A percentile compares a stretch with the other conserved stretches of the same genome.
phyloP scores from a whole-genome alignment of 2,797 vertebrate species.

The Moxostoma hubbsi region DNA sequence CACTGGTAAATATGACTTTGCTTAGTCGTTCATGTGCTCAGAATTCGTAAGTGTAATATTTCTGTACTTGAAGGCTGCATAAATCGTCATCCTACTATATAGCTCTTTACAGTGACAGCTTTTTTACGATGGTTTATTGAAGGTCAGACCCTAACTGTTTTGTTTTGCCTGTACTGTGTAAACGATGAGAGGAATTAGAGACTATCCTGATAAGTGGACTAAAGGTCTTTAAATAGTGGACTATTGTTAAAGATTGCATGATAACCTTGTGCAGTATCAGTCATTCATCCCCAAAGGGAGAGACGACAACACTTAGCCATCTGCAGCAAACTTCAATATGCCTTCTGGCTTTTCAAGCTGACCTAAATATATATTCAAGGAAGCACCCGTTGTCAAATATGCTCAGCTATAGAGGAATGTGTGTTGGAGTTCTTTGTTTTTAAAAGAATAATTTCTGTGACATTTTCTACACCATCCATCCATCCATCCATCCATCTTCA shows the following conservation, averaged over 20 bases:
- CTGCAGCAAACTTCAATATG: constrained; percentile 52
- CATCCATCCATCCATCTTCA: no score
- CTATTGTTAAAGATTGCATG: constrained; percentile 59
- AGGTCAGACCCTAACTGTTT: constrained; percentile 30
- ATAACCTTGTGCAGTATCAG: constrained; percentile 58
- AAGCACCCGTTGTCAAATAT: not conserved
- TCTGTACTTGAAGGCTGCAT: no score
- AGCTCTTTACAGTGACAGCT: constrained; percentile 46
- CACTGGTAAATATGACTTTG: no score
- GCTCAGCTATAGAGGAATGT: not conserved
- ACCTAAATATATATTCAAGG: constrained; percentile 27
- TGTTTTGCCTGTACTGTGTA: constrained; percentile 42
- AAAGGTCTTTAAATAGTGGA: constrained; percentile 49
- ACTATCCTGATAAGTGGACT: constrained; percentile 49
- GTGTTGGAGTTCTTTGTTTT: not conserved
- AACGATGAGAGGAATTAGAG: constrained; percentile 39
- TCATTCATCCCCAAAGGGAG: not conserved
- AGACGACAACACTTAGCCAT: constrained; percentile 31
- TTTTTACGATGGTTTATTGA: constrained; percentile 54
- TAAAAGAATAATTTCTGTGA: constrained; percentile 31
- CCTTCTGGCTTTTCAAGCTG: constrained; percentile 47
- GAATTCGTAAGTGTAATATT: no score
- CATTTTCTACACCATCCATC: no score
- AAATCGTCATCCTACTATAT: not conserved
- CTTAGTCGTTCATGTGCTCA: no score